Base-by-base conservation (phyloP, 2,797 vertebrate species). In the Cryptoprocta ferox region DNA sequence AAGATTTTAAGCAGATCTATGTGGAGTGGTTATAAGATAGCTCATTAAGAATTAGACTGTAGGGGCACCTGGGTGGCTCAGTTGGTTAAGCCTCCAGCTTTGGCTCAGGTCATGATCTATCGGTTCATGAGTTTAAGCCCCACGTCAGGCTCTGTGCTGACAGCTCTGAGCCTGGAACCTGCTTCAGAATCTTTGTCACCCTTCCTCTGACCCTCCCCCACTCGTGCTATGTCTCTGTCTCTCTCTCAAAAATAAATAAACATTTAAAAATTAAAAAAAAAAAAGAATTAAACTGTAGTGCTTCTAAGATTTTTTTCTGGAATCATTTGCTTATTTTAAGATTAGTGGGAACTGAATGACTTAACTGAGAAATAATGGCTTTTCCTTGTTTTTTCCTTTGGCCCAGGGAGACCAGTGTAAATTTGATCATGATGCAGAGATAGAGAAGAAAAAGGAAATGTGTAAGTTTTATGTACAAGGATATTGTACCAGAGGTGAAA, bases 391-490 rank as follows among this genome's bases (percentile, higher is more conserved):
- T 4, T 28, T 93, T 83, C 37, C 85, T 96, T 86, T 35, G 94
- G 91, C 89, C 63, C 96, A 99, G 99, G 99, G 99, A 90, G 99
- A 99, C 75, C 99, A 99, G 95, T 99, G 99, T 99, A 99, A 99
- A 98, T 99, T 99, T 98, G 99, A 99, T 98, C 99, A 99, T 50
- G 99, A 99, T 97, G 99, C 99, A 28, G 99, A 99, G 37, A 99
- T 99, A 61, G 99, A 99, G 97, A 99, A 99, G 99, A 99, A 99
- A 89, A 99, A 99, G 97, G 99, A 99, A 96, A 99, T 99, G 94
- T 99, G 99, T 98, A 99, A 99, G 97, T 99, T 99, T 98, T 99
- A 99, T 96, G 99, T 99, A 94, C 99, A 99, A 97, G 99, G 99
- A 96, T 99, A 99, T 98, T 99, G 99, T 98, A 99, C 99, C 97